Conservation (phyloP, 2,797 vertebrate genomes). For the Esox masquinongy region DNA sequence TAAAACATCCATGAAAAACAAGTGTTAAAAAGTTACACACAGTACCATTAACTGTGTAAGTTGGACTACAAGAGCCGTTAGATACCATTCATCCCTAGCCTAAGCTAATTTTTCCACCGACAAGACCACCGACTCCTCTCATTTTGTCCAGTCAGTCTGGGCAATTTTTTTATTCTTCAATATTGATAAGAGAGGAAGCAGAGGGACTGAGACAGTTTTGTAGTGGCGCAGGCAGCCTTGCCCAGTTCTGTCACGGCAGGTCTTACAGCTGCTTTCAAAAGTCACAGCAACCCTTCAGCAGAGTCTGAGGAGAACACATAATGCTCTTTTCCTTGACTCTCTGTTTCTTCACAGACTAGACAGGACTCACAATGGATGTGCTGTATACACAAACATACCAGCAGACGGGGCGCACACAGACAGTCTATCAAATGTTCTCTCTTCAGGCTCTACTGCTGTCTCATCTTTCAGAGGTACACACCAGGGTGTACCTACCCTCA, state of each 20-base stretch:
- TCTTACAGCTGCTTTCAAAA: not conserved
- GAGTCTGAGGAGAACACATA: not conserved
- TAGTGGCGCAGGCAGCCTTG: not conserved
- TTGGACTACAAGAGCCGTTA: not conserved
- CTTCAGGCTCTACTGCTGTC: not conserved
- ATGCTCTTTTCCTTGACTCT: not conserved
- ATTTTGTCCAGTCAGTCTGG: not conserved
- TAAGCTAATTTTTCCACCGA: not conserved
- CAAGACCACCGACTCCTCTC: not conserved
- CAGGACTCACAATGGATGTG: not conserved
- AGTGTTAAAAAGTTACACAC: not conserved
- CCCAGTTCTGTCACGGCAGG: not conserved
- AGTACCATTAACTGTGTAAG: not conserved
- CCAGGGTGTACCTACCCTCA: not conserved
- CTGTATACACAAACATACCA: not conserved
- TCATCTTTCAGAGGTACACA: not conserved
- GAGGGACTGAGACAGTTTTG: constrained; percentile 29
- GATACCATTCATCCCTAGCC: not conserved
- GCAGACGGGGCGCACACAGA: not conserved
- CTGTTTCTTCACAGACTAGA: not conserved
- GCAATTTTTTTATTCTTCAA: not conserved
- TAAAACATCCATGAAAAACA: not conserved
- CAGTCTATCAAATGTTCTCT: not conserved
- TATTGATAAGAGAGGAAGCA: not conserved
- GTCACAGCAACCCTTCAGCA: not conserved